Base-by-base conservation (phyloP, 2,888 invertebrate genomes). In the Drosophila formosana region DNA sequence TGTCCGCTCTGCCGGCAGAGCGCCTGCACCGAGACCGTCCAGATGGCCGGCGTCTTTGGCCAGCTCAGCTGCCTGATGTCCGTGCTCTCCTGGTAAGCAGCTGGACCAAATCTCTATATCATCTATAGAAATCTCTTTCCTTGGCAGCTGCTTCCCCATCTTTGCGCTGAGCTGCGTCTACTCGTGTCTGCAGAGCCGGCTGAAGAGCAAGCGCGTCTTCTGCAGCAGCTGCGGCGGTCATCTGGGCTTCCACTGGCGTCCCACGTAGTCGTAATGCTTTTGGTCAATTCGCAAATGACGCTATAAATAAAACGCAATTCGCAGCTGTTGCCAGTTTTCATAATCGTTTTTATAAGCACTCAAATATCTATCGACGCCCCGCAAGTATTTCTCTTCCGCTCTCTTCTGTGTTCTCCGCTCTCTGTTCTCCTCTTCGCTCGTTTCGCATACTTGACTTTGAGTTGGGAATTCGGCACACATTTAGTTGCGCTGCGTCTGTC, bases 171-270 rank as follows among this genome's bases (percentile, higher is more conserved):
- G 89, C 43, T 90, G 88, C 47, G 82, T 91, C 8, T 92, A 90
- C 67, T 69, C 86, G 34, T 91, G 91, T 43, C 82, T 91, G 25
- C 91, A 91, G 78, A 89, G 89, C 53, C 90, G 89, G 4, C 75
- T 90, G 13, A 90, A 89, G 72, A 89, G 87, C 64, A 91, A 90
- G 56, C 87, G 92, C 13, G 66, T 90, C 71, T 92, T 91, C 67
- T 92, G 92, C 85, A 89, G 88, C 71, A 90, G 88, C 62, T 92
- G 92, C 69, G 92, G 91, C 32, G 92, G 91, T 3, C 91, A 92
- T 58, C 75, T 92, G 86, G 90, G 92, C 53, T 91, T 88, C 80
- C 91, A 89, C 72, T 82, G 84, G 78, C 89, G 91, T 37, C 90
- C 90, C 58, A 79, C 79, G 50, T 90, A 83, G 53, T 23, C 45